Conservation (phyloP, 37 sponge, comb jelly and placozoan genomes). For the Ephydatia muelleri region DNA sequence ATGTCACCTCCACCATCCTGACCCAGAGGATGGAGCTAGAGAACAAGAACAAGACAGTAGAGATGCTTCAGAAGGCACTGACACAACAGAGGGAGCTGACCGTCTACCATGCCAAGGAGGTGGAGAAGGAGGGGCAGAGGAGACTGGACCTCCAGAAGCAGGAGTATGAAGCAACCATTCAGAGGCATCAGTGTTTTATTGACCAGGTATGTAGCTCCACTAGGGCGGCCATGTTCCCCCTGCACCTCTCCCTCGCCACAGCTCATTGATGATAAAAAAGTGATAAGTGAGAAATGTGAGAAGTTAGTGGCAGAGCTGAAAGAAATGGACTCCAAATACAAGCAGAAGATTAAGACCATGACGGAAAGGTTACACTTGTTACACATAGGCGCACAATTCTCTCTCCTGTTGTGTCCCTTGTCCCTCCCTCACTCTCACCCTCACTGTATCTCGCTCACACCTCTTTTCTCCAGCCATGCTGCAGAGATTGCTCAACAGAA, state of each 20-base stretch:
- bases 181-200: constrained; percentile 88
- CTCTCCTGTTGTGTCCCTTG: not conserved
- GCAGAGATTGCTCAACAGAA: constrained; percentile 75
- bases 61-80: constrained; percentile 87
- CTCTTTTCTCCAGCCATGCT: constrained; percentile 29
- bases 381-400: not conserved
- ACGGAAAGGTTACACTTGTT: constrained; percentile 57
- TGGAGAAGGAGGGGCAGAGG: constrained; percentile 86
- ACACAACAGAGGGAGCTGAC: constrained; percentile 83
- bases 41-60: constrained; percentile 83
- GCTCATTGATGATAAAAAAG: constrained; percentile 93
- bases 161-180: constrained; percentile 86
- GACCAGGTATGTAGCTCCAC: constrained; percentile 68
- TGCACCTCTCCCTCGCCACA: not conserved
- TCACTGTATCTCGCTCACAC: not conserved
- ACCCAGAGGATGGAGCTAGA: constrained; percentile 80
- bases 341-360: constrained; percentile 68
- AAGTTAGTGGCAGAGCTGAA: constrained; percentile 72
- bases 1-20: constrained; percentile 78
- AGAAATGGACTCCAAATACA: constrained; percentile 73
- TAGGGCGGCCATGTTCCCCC: not conserved
- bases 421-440: not conserved
- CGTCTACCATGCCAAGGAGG: constrained; percentile 80
- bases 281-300: constrained; percentile 84
- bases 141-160: constrained; percentile 76